Evolutionary conservation across 2,888 invertebrate species (phyloP).

Genomic region (Heliconius sara): DNA sequence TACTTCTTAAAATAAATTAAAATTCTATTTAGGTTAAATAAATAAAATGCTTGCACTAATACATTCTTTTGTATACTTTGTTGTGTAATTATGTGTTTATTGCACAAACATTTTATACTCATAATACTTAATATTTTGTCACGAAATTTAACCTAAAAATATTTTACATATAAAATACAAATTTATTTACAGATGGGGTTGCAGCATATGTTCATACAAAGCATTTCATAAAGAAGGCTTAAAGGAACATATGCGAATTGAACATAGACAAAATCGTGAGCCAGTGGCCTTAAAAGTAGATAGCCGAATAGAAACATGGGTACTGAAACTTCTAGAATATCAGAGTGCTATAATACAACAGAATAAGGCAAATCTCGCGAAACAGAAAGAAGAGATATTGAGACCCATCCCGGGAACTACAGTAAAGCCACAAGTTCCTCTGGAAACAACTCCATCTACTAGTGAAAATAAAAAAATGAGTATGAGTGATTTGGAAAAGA

Average conservation of each 20-base stretch:
- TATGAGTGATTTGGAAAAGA: constrained; percentile 58
- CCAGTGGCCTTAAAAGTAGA: constrained; percentile 72
- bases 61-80: neutral
- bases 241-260: constrained; percentile 79
- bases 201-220: constrained; percentile 83
- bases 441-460: neutral
- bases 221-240: constrained; percentile 83
- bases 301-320: constrained; percentile 81
- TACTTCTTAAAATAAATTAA: neutral
- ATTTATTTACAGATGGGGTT: constrained; percentile 81
- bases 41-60: neutral
- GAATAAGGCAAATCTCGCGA: constrained; percentile 59
- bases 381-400: constrained; percentile 56
- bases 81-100: neutral
- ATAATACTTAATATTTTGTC: neutral
- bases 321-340: constrained; percentile 64
- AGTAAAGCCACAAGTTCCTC: neutral
- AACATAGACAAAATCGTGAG: constrained; percentile 70
- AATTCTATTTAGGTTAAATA: too few species aligned
- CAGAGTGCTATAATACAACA: constrained; percentile 62
- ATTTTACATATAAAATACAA: neutral
- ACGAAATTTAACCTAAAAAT: neutral
- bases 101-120: neutral
- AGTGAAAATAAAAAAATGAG: constrained; percentile 33
- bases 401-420: constrained; percentile 46